A percentile compares a stretch with the other conserved stretches of the same genome.
Conservation (phyloP, 2,888 invertebrate species). For the Callyntrura guangdongensis region DNA sequence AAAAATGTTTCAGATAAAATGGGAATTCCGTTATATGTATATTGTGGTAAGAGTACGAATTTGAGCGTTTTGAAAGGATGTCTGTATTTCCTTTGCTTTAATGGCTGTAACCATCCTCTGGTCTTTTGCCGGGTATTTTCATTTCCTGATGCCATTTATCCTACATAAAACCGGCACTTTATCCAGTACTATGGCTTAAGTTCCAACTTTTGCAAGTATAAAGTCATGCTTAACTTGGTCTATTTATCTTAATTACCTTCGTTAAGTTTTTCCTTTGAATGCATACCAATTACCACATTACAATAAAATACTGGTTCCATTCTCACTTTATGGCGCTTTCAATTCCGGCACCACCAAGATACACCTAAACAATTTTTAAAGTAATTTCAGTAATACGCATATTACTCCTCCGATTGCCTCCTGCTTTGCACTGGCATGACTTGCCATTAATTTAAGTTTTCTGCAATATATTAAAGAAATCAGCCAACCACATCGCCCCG, state of each 20-base stretch:
- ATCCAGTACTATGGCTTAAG: neutral
- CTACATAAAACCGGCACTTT: neutral
- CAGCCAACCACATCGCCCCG: slow-evolving; percentile 40
- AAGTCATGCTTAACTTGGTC: slow-evolving; percentile 11
- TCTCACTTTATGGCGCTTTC: slow-evolving; percentile 46
- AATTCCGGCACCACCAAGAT: slow-evolving; percentile 11
- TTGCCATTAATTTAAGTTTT: slow-evolving; percentile 31
- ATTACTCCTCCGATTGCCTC: neutral
- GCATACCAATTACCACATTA: slow-evolving; percentile 48
- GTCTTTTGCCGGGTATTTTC: slow-evolving; percentile 24
- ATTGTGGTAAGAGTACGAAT: too few relatives aligned
- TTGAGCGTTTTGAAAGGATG: too few relatives aligned
- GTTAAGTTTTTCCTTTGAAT: slow-evolving; percentile 12
- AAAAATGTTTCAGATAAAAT: too few relatives aligned
- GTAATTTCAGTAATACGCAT: neutral
- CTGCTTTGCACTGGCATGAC: too few relatives aligned
- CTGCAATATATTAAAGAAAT: slow-evolving; percentile 40
- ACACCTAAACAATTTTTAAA: slow-evolving; percentile 23
- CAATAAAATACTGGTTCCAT: slow-evolving; percentile 46
- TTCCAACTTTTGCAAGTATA: neutral
- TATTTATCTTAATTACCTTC: slow-evolving; percentile 69
- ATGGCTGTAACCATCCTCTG: neutral
- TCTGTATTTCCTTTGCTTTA: neutral
- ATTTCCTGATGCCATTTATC: slow-evolving; percentile 26
- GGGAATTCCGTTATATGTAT: too few relatives aligned